Conservation (phyloP, 2,888 invertebrate genomes). For the Cephalotes varians region DNA sequence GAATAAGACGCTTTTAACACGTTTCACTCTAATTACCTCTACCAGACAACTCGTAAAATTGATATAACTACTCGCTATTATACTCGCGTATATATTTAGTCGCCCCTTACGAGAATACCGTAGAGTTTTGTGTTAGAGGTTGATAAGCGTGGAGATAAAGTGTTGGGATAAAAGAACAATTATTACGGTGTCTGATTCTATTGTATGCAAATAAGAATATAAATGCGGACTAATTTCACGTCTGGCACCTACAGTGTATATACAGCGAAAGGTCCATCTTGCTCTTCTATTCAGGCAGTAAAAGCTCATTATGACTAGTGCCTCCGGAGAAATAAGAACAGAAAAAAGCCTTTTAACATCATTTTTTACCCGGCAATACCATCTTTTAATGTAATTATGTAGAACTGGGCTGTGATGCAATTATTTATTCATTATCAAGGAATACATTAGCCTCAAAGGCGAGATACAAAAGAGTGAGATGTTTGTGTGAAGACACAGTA, state of each 20-base stretch:
- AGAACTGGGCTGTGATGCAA: constrained; percentile 52
- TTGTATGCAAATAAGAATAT: constrained; percentile 77
- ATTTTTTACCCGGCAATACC: constrained; percentile 58
- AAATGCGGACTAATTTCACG: constrained; percentile 74
- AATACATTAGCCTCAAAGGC: constrained; percentile 58
- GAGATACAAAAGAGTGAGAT: not conserved
- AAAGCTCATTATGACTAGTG: constrained; percentile 72
- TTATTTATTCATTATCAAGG: constrained; percentile 68
- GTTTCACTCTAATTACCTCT: constrained; percentile 17
- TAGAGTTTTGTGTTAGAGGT: not conserved
- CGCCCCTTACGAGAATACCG: not conserved
- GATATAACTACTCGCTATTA: constrained; percentile 46
- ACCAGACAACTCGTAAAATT: constrained; percentile 29
- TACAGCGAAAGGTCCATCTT: constrained; percentile 68
- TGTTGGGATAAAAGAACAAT: constrained; percentile 71
- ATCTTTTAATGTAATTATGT: constrained; percentile 67
- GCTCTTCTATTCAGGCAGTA: constrained; percentile 70
- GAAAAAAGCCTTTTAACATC: constrained; percentile 64
- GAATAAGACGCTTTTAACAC: constrained; percentile 33
- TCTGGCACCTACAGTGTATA: constrained; percentile 69
- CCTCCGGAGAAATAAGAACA: constrained; percentile 71
- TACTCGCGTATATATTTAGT: not conserved
- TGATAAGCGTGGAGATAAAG: constrained; percentile 66
- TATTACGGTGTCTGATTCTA: constrained; percentile 74
- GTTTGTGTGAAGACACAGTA: not conserved